These are phyloP conservation scores for Streblospio benedicti DNA, from an alignment of 1,140 invertebrate species.

Conservation along the genomic window DNA sequence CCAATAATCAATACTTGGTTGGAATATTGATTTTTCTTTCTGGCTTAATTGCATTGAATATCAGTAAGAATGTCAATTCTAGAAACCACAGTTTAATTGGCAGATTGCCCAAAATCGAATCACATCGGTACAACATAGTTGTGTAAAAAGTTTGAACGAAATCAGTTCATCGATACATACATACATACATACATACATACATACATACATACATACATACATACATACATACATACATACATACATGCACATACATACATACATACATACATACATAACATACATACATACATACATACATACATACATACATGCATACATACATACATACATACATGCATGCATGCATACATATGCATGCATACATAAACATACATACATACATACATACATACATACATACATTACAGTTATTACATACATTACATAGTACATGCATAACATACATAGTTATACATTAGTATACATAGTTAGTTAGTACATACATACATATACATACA, in stretches of 20 bases:
- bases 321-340: conserved; percentile 1
- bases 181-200: background rate
- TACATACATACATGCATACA: background rate
- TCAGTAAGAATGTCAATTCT: too few species aligned
- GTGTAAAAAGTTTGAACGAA: background rate
- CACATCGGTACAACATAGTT: too few species aligned
- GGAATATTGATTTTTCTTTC: too few species aligned
- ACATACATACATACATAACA: background rate
- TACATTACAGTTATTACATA: background rate
- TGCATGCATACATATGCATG: background rate
- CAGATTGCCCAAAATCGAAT: too few species aligned
- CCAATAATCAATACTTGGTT: too few species aligned
- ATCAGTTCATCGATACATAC: background rate
- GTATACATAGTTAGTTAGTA: too few species aligned
- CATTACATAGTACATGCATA: too few species aligned
- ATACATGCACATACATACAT: background rate
- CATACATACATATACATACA: too few species aligned
- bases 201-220: background rate
- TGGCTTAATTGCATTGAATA: too few species aligned
- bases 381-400: conserved; percentile 6
- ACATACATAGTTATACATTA: too few species aligned
- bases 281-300: background rate
- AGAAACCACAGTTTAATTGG: too few species aligned
- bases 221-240: background rate
- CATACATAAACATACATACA: conserved; percentile 4